Evolutionary conservation across 2,888 invertebrate species (phyloP).

Genomic region (Drosophila maculinotata): DNA sequence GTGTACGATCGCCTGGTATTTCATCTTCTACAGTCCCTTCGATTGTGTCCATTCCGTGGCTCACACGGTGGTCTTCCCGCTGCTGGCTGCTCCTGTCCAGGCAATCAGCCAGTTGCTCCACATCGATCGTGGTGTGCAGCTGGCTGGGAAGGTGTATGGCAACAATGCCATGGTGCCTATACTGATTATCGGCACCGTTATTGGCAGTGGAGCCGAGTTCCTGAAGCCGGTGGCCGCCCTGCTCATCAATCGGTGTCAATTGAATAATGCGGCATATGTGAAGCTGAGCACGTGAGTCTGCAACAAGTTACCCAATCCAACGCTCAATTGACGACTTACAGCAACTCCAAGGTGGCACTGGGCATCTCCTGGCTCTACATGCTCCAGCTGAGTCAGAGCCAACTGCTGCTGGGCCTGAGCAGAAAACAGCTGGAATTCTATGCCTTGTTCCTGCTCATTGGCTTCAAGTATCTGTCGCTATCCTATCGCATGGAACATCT

Average conservation of each 20-base stretch:
- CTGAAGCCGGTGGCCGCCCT: constrained; percentile 60
- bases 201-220: constrained; percentile 69
- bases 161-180: constrained; percentile 57
- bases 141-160: constrained; percentile 50
- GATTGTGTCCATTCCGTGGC: constrained; percentile 44
- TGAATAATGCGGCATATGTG: constrained; percentile 50
- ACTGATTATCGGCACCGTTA: constrained; percentile 61
- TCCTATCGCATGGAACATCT: constrained; percentile 51
- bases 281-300: constrained; percentile 65
- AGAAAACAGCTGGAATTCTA: constrained; percentile 41
- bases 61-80: constrained; percentile 36
- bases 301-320: constrained; percentile 1
- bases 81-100: constrained; percentile 47
- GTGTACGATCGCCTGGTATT: constrained; percentile 57
- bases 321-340: constrained; percentile 24
- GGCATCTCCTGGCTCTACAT: constrained; percentile 44
- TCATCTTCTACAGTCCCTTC: constrained; percentile 64
- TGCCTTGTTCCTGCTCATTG: constrained; percentile 39
- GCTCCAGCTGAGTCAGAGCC: constrained; percentile 38
- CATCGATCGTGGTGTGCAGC: constrained; percentile 56
- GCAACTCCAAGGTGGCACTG: constrained; percentile 66
- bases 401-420: constrained; percentile 29
- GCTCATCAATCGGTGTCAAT: constrained; percentile 63
- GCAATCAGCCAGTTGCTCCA: constrained; percentile 62
- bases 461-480: constrained; percentile 47